Evolutionary conservation across 1,140 invertebrate species (phyloP), one percentile per base, ranked within the genome.

Genomic region (Leguminivora glycinivorella): DNA sequence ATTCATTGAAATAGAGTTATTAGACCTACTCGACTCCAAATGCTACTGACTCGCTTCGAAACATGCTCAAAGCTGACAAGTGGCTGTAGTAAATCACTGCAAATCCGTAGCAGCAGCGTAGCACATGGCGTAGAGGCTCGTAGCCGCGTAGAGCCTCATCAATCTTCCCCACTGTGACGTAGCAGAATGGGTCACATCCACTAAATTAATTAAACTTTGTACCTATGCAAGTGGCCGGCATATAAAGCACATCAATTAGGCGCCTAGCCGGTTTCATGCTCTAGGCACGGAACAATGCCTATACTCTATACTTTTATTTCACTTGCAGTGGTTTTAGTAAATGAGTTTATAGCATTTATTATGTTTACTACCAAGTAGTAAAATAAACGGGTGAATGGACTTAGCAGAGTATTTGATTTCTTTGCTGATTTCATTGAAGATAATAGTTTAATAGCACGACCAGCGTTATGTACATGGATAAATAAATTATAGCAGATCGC

Each of bases 41-140:
- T 52, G 47, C 12, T 43, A 10, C 40, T 43, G 10, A 43, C 12
- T 43, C 14, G 40, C 52, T 25, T 7, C 52, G 17, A 10, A 56
- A 19, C 1, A 19, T n/a, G 4, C 34, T 63, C 58, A 26, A 63
- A 63, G 26, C 58, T 63, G 58, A 31, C 58, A 34, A 34, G 58
- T 31, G 40, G 40, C 40, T n/a, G 14, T n/a, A 60, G 58, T 63
- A 29, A 63, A 63, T 29, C 58, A 31, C 58, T 29, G 26, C n/a
- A 60, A 29, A 25, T 25, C 22, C 12, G 66, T 24, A 22, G 19
- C 66, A 12, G 63, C n/a, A 19, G 66, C 66, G 66, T 67, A 67
- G 66, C 66, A 40, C n/a, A 25, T 40, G 66, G 25, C 66, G 66
- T 67, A 67, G 63, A 67, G 34, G 66, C 66, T 40, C 34, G 66